Percentiles rank a stretch among this genome's conserved stretches.
Conservation (phyloP, 2,888 invertebrate genomes). For the Scrobipalpa atriplicella region DNA sequence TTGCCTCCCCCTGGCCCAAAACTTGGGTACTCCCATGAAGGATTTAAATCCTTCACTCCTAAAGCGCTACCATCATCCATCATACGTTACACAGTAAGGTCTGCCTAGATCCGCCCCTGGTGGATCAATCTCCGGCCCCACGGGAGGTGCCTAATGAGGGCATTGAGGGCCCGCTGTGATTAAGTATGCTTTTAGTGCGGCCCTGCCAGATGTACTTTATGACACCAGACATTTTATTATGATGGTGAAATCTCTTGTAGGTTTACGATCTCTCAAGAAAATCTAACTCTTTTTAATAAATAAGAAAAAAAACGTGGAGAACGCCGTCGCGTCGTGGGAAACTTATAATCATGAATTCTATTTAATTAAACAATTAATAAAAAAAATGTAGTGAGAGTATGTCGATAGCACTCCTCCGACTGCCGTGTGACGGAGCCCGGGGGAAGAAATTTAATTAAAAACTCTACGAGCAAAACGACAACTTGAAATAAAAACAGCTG, state of each 20-base stretch:
- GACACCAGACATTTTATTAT: not conserved
- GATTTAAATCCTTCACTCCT: not conserved
- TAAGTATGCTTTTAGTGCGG: slow-evolving; percentile 16
- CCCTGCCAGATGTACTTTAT: slow-evolving; percentile 16
- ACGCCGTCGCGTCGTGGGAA: too few species aligned
- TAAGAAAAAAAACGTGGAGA: too few species aligned
- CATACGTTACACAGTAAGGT: not conserved
- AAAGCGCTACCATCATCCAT: not conserved
- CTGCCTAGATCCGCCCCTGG: not conserved
- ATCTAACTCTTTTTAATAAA: too few species aligned
- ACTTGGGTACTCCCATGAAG: too few species aligned
- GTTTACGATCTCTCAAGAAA: not conserved
- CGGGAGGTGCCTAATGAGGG: slow-evolving; percentile 10
- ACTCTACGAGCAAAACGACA: not conserved
- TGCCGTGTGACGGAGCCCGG: not conserved
- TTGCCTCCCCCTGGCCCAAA: too few species aligned
- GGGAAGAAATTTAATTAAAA: slow-evolving; percentile 18
- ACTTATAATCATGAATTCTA: too few species aligned
- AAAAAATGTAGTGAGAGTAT: not conserved
- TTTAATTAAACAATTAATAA: not conserved
- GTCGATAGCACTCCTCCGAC: not conserved
- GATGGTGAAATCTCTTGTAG: not conserved
- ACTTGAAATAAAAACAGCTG: not conserved
- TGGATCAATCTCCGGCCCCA: slow-evolving; percentile 8
- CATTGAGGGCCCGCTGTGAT: slow-evolving; percentile 17